Evolutionary conservation across 2,888 invertebrate genomes (phyloP).

Genomic region (Archips xylosteana): DNA sequence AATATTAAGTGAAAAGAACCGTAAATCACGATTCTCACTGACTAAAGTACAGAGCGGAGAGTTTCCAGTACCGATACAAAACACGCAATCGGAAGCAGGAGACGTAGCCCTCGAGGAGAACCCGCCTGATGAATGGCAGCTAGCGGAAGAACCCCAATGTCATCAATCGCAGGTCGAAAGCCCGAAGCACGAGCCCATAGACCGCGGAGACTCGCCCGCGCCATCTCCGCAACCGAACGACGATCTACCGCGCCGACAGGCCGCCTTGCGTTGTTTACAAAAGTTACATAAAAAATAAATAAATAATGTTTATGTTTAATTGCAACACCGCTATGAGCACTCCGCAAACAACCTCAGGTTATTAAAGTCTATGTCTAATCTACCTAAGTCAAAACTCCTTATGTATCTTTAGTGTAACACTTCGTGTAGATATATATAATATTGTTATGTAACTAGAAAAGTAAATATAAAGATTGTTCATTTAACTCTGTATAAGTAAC

Average conservation of each 20-base stretch:
- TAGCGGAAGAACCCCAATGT: neutral
- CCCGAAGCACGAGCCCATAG: neutral
- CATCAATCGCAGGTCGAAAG: neutral
- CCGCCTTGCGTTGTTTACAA: conserved; percentile 14
- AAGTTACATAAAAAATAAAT: conserved; percentile 4
- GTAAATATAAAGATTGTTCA: no score
- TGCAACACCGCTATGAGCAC: neutral
- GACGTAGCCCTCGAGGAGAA: neutral
- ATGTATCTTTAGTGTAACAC: no score
- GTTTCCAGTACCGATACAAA: neutral
- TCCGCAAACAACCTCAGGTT: neutral
- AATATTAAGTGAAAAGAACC: conserved; percentile 18
- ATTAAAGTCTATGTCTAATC: neutral
- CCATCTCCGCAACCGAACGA: neutral
- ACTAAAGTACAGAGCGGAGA: neutral
- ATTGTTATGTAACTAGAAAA: no score
- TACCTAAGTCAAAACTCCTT: no score
- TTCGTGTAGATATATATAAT: no score
- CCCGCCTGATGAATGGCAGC: neutral
- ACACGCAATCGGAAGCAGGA: neutral
- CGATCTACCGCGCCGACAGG: neutral
- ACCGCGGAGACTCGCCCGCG: neutral
- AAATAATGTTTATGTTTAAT: neutral
- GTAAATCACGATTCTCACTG: neutral
- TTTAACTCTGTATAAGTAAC: no score